phyloP scores from a whole-genome alignment of 2,888 invertebrate species.

The Sminthurides aquaticus region DNA sequence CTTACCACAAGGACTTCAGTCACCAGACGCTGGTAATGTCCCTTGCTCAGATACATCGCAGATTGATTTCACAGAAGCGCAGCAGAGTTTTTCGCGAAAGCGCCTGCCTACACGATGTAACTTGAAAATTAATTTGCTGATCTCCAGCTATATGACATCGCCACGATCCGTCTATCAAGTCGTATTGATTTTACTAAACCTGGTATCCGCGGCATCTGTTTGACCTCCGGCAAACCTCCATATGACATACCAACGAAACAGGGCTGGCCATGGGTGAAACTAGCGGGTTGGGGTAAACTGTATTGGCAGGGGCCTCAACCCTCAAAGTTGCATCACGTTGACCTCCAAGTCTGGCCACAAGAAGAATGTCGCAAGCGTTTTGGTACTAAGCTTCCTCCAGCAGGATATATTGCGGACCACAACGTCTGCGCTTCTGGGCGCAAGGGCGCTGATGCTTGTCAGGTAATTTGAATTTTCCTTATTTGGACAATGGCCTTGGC shows the following conservation, averaged over 20 bases:
- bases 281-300: slow-evolving; percentile 14
- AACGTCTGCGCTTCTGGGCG: slow-evolving; percentile 3
- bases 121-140: slow-evolving; percentile 9
- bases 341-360: slow-evolving; percentile 8
- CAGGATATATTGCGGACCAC: slow-evolving; percentile 13
- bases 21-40: slow-evolving; percentile 32
- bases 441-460: slow-evolving; percentile 14
- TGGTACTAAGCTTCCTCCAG: slow-evolving; percentile 7
- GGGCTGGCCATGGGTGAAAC: background rate
- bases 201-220: slow-evolving; percentile 7
- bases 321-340: background rate
- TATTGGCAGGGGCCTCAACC: slow-evolving; percentile 4
- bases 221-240: slow-evolving; percentile 8
- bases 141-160: slow-evolving; percentile 34
- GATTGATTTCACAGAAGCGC: background rate
- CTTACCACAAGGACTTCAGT: slow-evolving; percentile 32
- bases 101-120: too few relatives aligned
- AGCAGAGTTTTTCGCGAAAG: background rate
- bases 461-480: slow-evolving; percentile 6
- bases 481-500: too few relatives aligned
- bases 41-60: background rate
- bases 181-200: background rate
- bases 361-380: slow-evolving; percentile 8
- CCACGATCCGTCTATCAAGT: slow-evolving; percentile 18
- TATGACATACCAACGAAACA: slow-evolving; percentile 6